A percentile compares a stretch with the other conserved stretches of the same genome.
Conservation (phyloP, 1,140 invertebrate species). For the Saccostrea glomerata region DNA sequence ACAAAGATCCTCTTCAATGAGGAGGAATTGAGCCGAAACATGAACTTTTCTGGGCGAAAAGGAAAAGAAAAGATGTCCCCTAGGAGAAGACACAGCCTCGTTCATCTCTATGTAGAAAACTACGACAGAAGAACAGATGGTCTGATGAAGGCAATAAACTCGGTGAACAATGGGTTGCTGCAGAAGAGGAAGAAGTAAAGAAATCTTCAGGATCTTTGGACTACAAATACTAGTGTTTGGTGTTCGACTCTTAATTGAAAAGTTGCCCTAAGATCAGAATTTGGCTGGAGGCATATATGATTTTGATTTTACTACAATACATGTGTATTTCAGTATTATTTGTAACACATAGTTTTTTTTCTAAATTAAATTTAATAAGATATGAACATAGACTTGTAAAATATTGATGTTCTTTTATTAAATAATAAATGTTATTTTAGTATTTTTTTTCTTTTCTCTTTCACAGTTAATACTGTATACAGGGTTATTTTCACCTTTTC, state of each 20-base stretch:
- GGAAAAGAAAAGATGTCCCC: slow-evolving; percentile 2
- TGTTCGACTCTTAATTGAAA: background rate
- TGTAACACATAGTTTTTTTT: too few species aligned
- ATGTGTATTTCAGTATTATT: too few species aligned
- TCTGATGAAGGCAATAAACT: background rate
- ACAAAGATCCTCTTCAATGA: background rate
- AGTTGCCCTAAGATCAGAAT: too few species aligned
- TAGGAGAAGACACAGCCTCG: background rate
- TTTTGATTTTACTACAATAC: too few species aligned
- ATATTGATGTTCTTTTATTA: too few species aligned
- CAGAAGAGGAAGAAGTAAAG: background rate
- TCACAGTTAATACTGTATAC: too few species aligned
- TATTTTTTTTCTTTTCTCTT: too few species aligned
- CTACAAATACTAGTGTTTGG: background rate
- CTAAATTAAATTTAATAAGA: too few species aligned
- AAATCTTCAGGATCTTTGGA: background rate
- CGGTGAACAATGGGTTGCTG: background rate
- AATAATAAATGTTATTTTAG: too few species aligned
- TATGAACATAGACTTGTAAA: too few species aligned
- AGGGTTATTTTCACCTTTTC: too few species aligned
- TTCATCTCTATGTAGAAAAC: background rate
- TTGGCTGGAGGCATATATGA: too few species aligned
- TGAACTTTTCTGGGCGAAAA: background rate
- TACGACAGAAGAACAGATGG: background rate
- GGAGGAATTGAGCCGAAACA: background rate